These are phyloP conservation scores for Cotesia chilonis DNA, from an alignment of 1,140 invertebrate species.

Conservation along the genomic window DNA sequence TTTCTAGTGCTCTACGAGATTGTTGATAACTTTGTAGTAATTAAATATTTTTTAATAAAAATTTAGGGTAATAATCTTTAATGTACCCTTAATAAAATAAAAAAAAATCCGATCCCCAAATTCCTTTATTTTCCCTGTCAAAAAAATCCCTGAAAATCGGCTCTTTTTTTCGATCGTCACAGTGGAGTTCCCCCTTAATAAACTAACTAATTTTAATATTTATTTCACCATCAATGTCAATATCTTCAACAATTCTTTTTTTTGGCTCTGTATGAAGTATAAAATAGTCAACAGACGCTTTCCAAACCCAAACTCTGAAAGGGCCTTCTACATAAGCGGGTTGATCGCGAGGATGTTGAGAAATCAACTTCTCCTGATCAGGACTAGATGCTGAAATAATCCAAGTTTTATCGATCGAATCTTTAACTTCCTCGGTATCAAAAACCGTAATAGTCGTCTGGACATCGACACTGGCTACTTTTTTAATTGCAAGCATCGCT, in stretches of 20 bases:
- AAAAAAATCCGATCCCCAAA: no score
- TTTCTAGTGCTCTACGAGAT: no score
- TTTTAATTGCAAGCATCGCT: constrained; percentile 84
- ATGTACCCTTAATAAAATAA: no score
- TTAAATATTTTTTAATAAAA: no score
- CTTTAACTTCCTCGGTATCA: constrained; percentile 74
- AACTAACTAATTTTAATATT: constrained; percentile 6
- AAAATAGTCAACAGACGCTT: constrained; percentile 85
- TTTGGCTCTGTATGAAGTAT: constrained; percentile 75
- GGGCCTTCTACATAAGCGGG: constrained; percentile 90
- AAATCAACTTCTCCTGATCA: constrained; percentile 78
- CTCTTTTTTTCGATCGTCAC: no score
- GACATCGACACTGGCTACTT: constrained; percentile 88
- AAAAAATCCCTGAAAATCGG: no score
- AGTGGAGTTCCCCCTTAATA: no score
- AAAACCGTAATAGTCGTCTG: constrained; percentile 74
- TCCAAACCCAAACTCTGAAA: constrained; percentile 81
- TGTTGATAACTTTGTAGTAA: no score
- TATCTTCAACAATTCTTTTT: constrained; percentile 51
- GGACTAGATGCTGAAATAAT: constrained; percentile 89
- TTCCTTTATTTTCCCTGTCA: no score
- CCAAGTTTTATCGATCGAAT: constrained; percentile 90
- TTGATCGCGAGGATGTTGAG: constrained; percentile 72
- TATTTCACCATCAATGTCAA: constrained; percentile 74
- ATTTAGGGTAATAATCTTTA: no score